Conservation (phyloP, 2,797 vertebrate species). For the Xenentodon cancila region DNA sequence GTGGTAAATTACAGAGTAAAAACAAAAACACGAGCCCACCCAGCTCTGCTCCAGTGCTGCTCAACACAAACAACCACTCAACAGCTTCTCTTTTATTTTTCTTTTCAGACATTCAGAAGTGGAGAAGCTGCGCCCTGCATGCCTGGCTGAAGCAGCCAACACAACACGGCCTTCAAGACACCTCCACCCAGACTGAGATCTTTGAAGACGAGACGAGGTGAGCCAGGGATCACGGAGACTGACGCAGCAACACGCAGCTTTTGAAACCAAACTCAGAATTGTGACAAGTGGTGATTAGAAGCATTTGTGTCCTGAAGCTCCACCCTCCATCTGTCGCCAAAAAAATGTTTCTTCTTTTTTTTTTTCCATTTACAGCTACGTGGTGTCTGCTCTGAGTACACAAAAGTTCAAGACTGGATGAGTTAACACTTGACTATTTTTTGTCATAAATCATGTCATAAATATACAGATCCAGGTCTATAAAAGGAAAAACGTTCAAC, state of each 20-base stretch:
- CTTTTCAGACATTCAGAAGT: slow-evolving; percentile 1
- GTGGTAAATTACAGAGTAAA: background rate
- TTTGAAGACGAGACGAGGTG: slow-evolving; percentile 39
- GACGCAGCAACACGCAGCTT: slow-evolving; percentile 44
- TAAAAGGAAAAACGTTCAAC: too few species aligned
- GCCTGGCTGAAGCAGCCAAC: slow-evolving; percentile 26
- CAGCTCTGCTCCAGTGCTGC: slow-evolving; percentile 3
- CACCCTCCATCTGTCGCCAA: too few species aligned
- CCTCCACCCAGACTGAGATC: slow-evolving; percentile 18
- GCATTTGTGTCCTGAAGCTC: slow-evolving; percentile 45
- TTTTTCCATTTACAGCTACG: background rate
- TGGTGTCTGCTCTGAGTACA: slow-evolving; percentile 11
- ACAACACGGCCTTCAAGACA: background rate
- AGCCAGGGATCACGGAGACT: slow-evolving; percentile 48
- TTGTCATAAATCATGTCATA: too few species aligned
- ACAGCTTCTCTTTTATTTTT: background rate
- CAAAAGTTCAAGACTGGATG: too few species aligned
- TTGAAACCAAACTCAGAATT: slow-evolving; percentile 58
- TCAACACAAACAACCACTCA: slow-evolving; percentile 8
- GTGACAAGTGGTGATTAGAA: slow-evolving; percentile 66
- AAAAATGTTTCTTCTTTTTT: too few species aligned
- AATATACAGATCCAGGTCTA: too few species aligned
- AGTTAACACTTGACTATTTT: too few species aligned
- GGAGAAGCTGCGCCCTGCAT: slow-evolving; percentile 29
- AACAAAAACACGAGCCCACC: background rate